Evolutionary conservation across 2,797 vertebrate species (phyloP).

Genomic region (Toxotes lorentzi): DNA sequence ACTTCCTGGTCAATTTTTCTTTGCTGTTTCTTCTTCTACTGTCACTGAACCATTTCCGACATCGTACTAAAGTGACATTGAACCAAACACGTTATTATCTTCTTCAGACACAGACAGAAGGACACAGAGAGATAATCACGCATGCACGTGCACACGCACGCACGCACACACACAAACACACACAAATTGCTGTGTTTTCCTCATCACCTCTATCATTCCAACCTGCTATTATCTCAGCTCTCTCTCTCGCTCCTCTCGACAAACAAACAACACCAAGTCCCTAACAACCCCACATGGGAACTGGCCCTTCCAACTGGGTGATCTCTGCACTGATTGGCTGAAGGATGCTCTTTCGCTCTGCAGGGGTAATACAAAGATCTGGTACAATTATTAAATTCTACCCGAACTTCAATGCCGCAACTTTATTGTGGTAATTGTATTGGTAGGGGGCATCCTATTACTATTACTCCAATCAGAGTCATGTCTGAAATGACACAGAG

Average conservation of each 20-base stretch:
- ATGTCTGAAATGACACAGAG: conserved; percentile 44
- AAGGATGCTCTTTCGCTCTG: conserved; percentile 31
- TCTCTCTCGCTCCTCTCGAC: conserved; percentile 20
- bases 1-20: neutral
- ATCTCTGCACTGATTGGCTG: conserved; percentile 59
- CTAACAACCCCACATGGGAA: conserved; percentile 76
- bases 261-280: conserved; percentile 69
- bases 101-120: conserved; percentile 14
- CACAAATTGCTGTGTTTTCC: conserved; percentile 38
- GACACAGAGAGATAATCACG: neutral
- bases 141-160: neutral
- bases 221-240: conserved; percentile 44
- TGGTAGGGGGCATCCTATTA: neutral
- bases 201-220: conserved; percentile 33
- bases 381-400: conserved; percentile 23
- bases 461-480: conserved; percentile 20
- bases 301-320: conserved; percentile 50
- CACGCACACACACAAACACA: conserved; percentile 3
- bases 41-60: conserved; percentile 21
- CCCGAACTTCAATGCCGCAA: neutral
- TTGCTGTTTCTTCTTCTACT: conserved; percentile 4
- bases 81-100: conserved; percentile 11
- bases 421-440: conserved; percentile 1
- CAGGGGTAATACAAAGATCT: conserved; percentile 40
- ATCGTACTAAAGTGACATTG: conserved; percentile 16